Conservation (phyloP, 2,888 invertebrate genomes). For the Morpho deidamia region DNA sequence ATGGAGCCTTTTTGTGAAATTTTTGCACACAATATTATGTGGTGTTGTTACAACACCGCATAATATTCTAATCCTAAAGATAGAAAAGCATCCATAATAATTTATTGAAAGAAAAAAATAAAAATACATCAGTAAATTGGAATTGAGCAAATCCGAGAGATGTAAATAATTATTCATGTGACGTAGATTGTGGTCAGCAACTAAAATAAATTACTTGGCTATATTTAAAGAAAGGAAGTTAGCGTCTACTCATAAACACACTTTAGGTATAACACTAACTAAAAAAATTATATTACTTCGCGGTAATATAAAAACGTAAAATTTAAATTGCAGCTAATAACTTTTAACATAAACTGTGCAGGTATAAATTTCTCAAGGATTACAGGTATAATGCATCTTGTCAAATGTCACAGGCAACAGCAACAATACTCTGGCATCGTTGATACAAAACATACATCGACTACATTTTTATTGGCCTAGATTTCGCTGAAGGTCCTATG, state of each 20-base stretch:
- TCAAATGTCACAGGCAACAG: slow-evolving; percentile 13
- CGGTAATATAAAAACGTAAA: neutral
- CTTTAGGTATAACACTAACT: too few relatives aligned
- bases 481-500: slow-evolving; percentile 54
- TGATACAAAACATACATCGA: slow-evolving; percentile 16
- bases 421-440: slow-evolving; percentile 20
- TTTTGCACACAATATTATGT: too few relatives aligned
- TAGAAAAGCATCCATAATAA: too few relatives aligned
- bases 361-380: slow-evolving; percentile 1
- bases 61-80: too few relatives aligned
- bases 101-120: too few relatives aligned
- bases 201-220: neutral
- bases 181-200: too few relatives aligned
- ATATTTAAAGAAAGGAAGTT: neutral
- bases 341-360: neutral
- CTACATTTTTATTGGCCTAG: slow-evolving; percentile 31
- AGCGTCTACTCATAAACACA: too few relatives aligned
- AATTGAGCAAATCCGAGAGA: too few relatives aligned
- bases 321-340: neutral
- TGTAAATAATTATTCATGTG: too few relatives aligned
- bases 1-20: too few relatives aligned
- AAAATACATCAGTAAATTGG: too few relatives aligned
- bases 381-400: slow-evolving; percentile 3
- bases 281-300: neutral
- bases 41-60: too few relatives aligned